Conservation (phyloP, 1,140 invertebrate genomes). For the Aricia agestis region DNA sequence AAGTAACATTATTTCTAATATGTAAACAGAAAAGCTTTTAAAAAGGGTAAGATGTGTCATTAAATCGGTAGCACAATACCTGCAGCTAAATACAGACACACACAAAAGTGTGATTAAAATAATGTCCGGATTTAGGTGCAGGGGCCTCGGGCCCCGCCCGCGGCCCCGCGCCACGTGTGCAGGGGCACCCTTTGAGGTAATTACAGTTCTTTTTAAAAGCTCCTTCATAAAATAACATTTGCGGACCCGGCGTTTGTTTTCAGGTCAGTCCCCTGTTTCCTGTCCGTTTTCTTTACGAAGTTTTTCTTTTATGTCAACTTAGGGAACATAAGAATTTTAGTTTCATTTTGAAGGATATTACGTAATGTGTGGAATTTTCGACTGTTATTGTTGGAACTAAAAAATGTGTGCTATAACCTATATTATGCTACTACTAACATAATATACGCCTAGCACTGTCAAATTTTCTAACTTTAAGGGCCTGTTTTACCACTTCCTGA, state of each 20-base stretch:
- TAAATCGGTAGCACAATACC: slow-evolving; percentile 9
- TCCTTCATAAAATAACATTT: slow-evolving; percentile 31
- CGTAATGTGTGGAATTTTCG: too few relatives aligned
- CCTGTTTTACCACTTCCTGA: too few relatives aligned
- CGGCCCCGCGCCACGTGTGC: slow-evolving; percentile 8
- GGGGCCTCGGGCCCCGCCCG: slow-evolving; percentile 36
- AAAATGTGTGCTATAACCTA: too few relatives aligned
- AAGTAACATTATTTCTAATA: too few relatives aligned
- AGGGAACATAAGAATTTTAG: neutral
- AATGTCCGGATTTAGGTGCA: slow-evolving; percentile 54
- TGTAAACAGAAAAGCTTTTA: neutral
- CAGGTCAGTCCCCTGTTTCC: slow-evolving; percentile 13
- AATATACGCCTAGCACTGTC: too few relatives aligned
- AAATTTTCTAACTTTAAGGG: too few relatives aligned
- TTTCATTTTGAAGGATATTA: neutral
- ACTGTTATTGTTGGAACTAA: too few relatives aligned
- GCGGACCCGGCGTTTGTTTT: slow-evolving; percentile 21
- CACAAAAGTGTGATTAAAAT: slow-evolving; percentile 56
- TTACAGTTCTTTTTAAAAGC: slow-evolving; percentile 37
- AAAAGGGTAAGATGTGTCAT: neutral
- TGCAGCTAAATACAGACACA: slow-evolving; percentile 43
- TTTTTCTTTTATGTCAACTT: slow-evolving; percentile 8
- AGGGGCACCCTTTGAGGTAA: slow-evolving; percentile 37
- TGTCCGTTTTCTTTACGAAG: slow-evolving; percentile 15
- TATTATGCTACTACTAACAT: too few relatives aligned